Evolutionary conservation across 2,797 vertebrate genomes (phyloP), one percentile per base, ranked within the genome.

Genomic region (Clamator glandarius): DNA sequence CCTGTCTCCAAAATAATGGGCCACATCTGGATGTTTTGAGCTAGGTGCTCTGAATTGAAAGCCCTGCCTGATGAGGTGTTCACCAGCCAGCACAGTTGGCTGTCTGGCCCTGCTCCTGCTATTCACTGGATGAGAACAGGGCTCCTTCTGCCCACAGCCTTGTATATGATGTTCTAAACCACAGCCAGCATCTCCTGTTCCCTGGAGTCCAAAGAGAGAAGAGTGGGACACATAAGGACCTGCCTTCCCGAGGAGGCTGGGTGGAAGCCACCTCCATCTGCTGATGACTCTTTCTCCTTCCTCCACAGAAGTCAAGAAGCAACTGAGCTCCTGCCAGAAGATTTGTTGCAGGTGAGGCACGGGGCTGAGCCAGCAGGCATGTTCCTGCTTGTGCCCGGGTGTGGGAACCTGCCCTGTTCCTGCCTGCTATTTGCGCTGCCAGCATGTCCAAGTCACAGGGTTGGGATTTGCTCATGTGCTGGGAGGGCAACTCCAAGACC

Each of bases 291-390:
- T 97, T 97, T 97, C 97, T 97, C 46, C 63, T 96, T 39, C 54
- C 36, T 64, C 87, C 57, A 12, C 92, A 99, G 99, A 97, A 97
- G 98, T 80, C 98, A 99, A 59, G 99, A 99, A 98, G 98, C 98
- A 73, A 98, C 99, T 0, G 99, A 99, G 77, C 98, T 99, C 82
- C 98, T 99, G 46, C 97, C 98, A 3, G 98, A 98, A 82, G 99
- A 99, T 92, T 97, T 99, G 96, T 98, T 98, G 91, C 97, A 98
- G 99, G 99, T 99, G 96, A 97, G 90, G 92, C 28, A 5, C 9
- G 14, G 95, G 95, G 92, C 70, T 70, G 83, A 61, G 90, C 74
- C 1, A 1, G 46, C 91, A 9, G 33, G 79, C 93, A 0, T 87
- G 95, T 86, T 36, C 55, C 81, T 90, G 86, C 96, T 86, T 96